Evolutionary conservation across 2,797 vertebrate species (phyloP), one percentile per base, ranked within the genome.

Genomic region (Anguilla anguilla): DNA sequence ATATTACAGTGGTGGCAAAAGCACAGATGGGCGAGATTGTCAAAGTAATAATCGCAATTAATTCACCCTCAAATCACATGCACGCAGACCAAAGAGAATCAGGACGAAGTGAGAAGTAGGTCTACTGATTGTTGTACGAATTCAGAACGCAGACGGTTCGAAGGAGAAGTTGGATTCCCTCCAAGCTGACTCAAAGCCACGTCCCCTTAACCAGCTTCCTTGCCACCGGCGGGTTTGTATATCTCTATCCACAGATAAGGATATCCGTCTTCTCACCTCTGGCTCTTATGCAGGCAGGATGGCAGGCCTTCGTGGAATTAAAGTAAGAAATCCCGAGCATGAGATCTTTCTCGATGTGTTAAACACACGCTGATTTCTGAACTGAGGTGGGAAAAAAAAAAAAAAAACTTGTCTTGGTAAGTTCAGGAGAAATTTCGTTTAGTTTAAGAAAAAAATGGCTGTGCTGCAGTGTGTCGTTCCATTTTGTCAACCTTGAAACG

Each of bases 211-310:
- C 92, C 90, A 90, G 90, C 89, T 91, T 91, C 89, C 91, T 91
- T 89, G 91, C 93, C 91, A 87, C 89, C 92, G 93, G 93, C 93
- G 93, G 92, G 89, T 92, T 92, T 89, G 94, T 59, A 55, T 89
- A 61, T 89, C 91, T 92, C 91, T 91, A 89, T 90, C 89, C 90
- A 91, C 89, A 91, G 89, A 90, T 93, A 90, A 93, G 91, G 92
- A 94, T 94, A 94, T 95, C 92, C 91, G 94, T 94, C 92, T 93
- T 93, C 88, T 87, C 91, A 92, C 94, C 92, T 93, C 90, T 87
- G 93, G 93, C 90, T 91, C 89, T 87, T 90, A 90, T 86, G 87
- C 46, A 89, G 90, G 89, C 91, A 90, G 91, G 89, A 90, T 25
- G 88, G 89, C 87, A 88, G 88, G 86, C 86, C 69, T 88, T 85